Evolutionary conservation across 37 sponge, comb jelly and placozoan species (phyloP), one percentile per base, ranked within the genome.

Genomic region (Petrosia ficiformis): DNA sequence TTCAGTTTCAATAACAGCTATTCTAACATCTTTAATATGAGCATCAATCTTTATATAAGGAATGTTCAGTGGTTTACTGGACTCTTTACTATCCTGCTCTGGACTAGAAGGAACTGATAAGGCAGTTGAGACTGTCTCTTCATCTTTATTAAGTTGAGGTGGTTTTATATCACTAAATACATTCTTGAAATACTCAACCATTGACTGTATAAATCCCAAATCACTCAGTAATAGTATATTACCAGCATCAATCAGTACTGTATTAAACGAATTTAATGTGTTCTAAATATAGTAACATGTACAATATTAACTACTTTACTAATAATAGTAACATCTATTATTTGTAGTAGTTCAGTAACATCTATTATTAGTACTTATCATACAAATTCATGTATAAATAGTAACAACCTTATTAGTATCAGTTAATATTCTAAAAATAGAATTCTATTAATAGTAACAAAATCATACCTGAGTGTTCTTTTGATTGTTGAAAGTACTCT

Each of bases 1-100:
- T 1, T 70, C 76, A 71, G 61, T 71, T 70, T 89, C 90, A 42
- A 89, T 79, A 52, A 89, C 66, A 36, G 90, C 90, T 42, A 89
- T 80, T 39, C 90, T 39, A 39, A 89, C 56, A 40, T 80, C 67
- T 21, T 70, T 37, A 21, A 89, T 26, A 10, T 63, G 61, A 39
- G 77, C 81, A 0, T 75, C 42, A 25, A 79, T 68, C 39, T 89
- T 89, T 24, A 89, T 11, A 19, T 28, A 57, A 30, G 75, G 80
- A 29, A 74, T 30, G 14, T 64, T 61, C n/a, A 28, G 68, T 14
- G 43, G 26, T 61, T n/a, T 61, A 5, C 28, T 11, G 5, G 67
- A 0, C 4, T 43, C 40, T 8, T 44, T 26, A 3, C 38, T 1
- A 24, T 68, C 39, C 30, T 67, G 59, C n/a, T 78, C 68, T 2